phyloP scores from a whole-genome alignment of 2,888 invertebrate genomes.

The Apamea epomidion region DNA sequence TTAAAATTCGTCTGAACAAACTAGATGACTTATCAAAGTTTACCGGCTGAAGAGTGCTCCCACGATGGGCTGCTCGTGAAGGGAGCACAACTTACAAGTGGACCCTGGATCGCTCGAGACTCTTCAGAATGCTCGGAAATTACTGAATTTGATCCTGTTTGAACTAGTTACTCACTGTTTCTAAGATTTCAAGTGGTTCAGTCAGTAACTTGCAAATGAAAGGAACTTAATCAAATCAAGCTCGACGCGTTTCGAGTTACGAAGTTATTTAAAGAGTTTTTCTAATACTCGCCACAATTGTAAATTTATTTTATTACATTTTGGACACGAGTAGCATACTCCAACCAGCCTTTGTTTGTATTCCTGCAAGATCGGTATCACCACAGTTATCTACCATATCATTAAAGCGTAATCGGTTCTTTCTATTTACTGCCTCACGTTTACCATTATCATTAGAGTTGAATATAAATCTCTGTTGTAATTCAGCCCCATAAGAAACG shows the following conservation, averaged over 20 bases:
- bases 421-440: slow-evolving; percentile 51
- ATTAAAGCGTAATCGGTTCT: slow-evolving; percentile 41
- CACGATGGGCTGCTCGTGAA: slow-evolving; percentile 59
- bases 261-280: slow-evolving; percentile 3
- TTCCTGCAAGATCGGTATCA: slow-evolving; percentile 22
- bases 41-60: slow-evolving; percentile 56
- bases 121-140: slow-evolving; percentile 61
- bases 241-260: background rate
- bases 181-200: slow-evolving; percentile 52
- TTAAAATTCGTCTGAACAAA: slow-evolving; percentile 50
- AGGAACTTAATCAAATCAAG: slow-evolving; percentile 42
- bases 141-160: slow-evolving; percentile 59
- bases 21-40: slow-evolving; percentile 62
- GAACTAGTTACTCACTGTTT: slow-evolving; percentile 62
- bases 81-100: slow-evolving; percentile 65
- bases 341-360: slow-evolving; percentile 9
- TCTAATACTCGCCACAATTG: background rate
- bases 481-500: slow-evolving; percentile 70
- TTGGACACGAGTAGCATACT: background rate
- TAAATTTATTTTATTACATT: background rate
- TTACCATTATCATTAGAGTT: slow-evolving; percentile 64
- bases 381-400: slow-evolving; percentile 21
- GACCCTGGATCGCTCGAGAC: slow-evolving; percentile 57
- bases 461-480: slow-evolving; percentile 67
- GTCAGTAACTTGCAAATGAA: slow-evolving; percentile 50